A percentile compares a stretch with the other conserved stretches of the same genome.
Evolutionary conservation across 2,888 invertebrate species (phyloP).

Genomic region (Spatulosminthurus flaviceps): DNA sequence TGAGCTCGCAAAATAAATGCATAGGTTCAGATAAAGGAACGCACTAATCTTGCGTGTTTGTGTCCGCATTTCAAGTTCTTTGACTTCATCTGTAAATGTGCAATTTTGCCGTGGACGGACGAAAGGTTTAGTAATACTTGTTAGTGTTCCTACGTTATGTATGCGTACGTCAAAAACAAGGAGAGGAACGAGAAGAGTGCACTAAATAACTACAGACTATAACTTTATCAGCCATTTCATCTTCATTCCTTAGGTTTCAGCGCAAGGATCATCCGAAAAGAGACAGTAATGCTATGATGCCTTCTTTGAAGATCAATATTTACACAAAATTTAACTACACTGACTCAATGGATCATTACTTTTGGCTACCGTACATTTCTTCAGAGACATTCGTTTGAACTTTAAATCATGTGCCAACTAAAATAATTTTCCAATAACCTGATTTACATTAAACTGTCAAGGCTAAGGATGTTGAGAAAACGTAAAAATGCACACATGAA

Average conservation of each 20-base stretch:
- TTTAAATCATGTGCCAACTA: background rate
- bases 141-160: too few species aligned
- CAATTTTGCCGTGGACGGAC: background rate
- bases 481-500: too few species aligned
- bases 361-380: background rate
- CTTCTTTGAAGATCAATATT: background rate
- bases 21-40: background rate
- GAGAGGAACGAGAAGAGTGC: background rate
- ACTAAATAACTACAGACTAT: background rate
- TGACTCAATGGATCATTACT: background rate
- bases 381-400: background rate
- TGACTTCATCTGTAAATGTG: background rate
- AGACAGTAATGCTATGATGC: too few species aligned
- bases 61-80: background rate
- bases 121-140: background rate
- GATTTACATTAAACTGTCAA: slow-evolving; percentile 8
- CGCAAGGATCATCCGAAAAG: background rate
- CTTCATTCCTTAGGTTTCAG: background rate
- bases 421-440: background rate
- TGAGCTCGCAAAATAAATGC: background rate
- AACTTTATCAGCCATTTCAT: background rate
- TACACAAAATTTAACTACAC: background rate
- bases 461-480: too few species aligned
- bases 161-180: background rate
- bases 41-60: background rate